A percentile compares a stretch with the other conserved stretches of the same genome.
Conservation (phyloP, 1,140 invertebrate species). For the Drosophila pallidifrons region DNA sequence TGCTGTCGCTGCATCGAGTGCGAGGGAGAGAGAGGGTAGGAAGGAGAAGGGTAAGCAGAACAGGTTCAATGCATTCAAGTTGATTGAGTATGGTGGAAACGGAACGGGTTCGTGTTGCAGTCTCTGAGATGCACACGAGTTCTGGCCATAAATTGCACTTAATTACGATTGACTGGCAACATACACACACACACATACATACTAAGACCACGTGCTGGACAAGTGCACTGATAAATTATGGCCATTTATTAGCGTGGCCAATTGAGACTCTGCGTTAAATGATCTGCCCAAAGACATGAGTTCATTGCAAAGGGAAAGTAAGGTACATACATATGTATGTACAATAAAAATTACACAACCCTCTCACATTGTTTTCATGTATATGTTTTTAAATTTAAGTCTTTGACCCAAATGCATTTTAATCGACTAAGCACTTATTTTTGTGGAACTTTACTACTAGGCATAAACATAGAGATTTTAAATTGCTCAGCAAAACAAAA, state of each 20-base stretch:
- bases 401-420: constrained; percentile 23
- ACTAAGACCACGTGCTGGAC: constrained; percentile 44
- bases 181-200: no score
- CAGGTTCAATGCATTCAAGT: constrained; percentile 75
- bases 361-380: background rate
- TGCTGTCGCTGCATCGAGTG: constrained; percentile 21
- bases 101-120: constrained; percentile 22
- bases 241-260: constrained; percentile 6
- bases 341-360: background rate
- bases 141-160: constrained; percentile 68
- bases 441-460: constrained; percentile 8
- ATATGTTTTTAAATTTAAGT: constrained; percentile 1
- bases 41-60: constrained; percentile 24
- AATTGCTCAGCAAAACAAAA: constrained; percentile 12
- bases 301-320: no score
- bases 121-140: constrained; percentile 26
- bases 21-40: constrained; percentile 21
- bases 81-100: constrained; percentile 25
- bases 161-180: constrained; percentile 46
- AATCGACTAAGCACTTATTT: constrained; percentile 6
- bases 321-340: no score
- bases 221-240: constrained; percentile 36
- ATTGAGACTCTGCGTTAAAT: constrained; percentile 18
- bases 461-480: background rate
- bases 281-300: background rate